phyloP scores from a whole-genome alignment of 2,797 vertebrate species.

The Capromys pilorides region DNA sequence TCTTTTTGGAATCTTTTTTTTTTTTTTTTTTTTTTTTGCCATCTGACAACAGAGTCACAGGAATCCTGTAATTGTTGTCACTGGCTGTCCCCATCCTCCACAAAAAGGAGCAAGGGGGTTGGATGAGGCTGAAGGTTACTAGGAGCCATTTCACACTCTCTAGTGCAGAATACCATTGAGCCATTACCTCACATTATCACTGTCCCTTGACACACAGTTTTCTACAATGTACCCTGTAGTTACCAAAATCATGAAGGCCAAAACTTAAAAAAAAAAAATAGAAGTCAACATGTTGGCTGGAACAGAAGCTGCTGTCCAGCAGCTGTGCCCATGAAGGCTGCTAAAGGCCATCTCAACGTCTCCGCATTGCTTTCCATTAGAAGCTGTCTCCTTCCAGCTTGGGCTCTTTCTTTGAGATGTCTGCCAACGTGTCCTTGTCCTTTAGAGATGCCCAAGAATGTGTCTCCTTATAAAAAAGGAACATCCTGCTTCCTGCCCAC shows the following conservation, averaged over 20 bases:
- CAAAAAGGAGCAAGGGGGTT: background rate
- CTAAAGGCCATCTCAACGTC: background rate
- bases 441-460: constrained; percentile 15
- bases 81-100: background rate
- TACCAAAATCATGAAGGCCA: background rate
- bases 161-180: background rate
- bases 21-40: background rate
- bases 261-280: background rate
- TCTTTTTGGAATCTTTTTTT: too few species aligned
- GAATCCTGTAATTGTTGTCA: background rate
- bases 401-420: background rate
- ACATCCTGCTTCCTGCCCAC: background rate
- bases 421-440: background rate
- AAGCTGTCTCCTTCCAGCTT: background rate
- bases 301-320: constrained; percentile 3
- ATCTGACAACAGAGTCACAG: background rate
- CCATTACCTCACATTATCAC: background rate
- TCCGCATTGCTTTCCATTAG: background rate
- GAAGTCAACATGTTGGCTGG: background rate
- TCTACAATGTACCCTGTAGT: background rate
- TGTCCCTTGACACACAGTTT: background rate
- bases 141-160: background rate
- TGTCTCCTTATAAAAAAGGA: background rate
- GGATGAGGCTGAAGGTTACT: background rate
- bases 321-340: background rate